Conservation (phyloP, 1,140 invertebrate species). For the Philopotamus ludificatus region DNA sequence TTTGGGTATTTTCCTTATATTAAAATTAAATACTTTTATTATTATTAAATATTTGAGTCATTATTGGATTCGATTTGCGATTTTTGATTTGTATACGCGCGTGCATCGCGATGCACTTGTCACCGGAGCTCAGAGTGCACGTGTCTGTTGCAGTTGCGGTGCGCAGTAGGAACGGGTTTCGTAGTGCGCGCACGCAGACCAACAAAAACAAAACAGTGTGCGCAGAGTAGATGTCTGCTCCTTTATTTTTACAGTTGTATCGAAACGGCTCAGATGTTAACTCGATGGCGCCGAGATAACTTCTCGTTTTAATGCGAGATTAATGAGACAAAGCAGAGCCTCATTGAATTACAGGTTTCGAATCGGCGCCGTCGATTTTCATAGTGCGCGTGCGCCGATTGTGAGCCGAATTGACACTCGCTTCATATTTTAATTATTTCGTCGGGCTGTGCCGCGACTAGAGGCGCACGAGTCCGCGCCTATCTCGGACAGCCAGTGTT, state of each 20-base stretch:
- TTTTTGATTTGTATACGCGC: neutral
- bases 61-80: too few relatives aligned
- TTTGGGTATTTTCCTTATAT: too few relatives aligned
- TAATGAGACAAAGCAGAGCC: constrained; percentile 18
- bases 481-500: too few relatives aligned
- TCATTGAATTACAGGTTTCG: neutral
- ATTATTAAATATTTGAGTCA: too few relatives aligned
- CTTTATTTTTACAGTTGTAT: neutral
- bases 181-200: constrained; percentile 1
- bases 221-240: neutral
- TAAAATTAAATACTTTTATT: too few relatives aligned
- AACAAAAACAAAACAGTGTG: neutral
- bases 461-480: too few relatives aligned
- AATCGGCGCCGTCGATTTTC: neutral
- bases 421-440: too few relatives aligned
- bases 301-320: constrained; percentile 19
- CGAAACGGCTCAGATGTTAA: constrained; percentile 22
- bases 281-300: constrained; percentile 25
- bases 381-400: too few relatives aligned
- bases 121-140: constrained; percentile 7
- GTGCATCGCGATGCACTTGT: constrained; percentile 5
- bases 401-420: too few relatives aligned
- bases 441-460: too few relatives aligned
- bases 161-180: constrained; percentile 25
- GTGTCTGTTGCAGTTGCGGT: constrained; percentile 2